These are phyloP conservation scores for Stegastes partitus DNA, from an alignment of 2,113 vertebrate species.

Conservation along the genomic window DNA sequence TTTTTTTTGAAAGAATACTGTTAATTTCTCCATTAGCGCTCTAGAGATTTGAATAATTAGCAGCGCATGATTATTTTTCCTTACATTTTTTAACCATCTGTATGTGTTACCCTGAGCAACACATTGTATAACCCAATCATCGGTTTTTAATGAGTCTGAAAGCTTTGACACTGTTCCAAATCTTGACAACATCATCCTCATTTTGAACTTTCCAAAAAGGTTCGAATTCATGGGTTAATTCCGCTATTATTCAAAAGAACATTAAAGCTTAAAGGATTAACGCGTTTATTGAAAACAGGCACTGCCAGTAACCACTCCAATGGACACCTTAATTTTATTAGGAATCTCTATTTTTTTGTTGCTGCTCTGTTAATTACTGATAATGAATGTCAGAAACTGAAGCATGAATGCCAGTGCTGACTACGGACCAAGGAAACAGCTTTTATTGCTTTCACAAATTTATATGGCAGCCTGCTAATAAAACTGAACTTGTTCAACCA, in stretches of 20 bases:
- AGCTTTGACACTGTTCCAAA: neutral
- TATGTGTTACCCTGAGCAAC: neutral
- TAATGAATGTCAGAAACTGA: slow-evolving; percentile 22
- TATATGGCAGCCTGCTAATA: slow-evolving; percentile 9
- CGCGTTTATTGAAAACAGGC: neutral
- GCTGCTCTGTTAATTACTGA: slow-evolving; percentile 31
- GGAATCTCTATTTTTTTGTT: neutral
- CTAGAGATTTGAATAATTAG: no score
- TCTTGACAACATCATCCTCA: neutral
- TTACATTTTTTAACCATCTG: no score
- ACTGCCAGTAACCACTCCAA: neutral
- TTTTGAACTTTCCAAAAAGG: neutral
- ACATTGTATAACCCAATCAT: neutral
- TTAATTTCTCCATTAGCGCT: no score
- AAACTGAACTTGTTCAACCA: slow-evolving; percentile 18
- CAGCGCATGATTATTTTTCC: no score
- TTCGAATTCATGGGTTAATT: slow-evolving; percentile 3
- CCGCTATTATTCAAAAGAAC: neutral
- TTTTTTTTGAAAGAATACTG: no score
- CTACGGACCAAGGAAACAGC: neutral
- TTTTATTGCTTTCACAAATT: slow-evolving; percentile 45
- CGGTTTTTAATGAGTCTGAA: neutral
- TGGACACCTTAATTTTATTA: slow-evolving; percentile 1
- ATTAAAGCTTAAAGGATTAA: neutral
- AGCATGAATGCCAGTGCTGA: neutral